Evolutionary conservation across 1,140 invertebrate species (phyloP).

Genomic region (Bombus superbus): DNA sequence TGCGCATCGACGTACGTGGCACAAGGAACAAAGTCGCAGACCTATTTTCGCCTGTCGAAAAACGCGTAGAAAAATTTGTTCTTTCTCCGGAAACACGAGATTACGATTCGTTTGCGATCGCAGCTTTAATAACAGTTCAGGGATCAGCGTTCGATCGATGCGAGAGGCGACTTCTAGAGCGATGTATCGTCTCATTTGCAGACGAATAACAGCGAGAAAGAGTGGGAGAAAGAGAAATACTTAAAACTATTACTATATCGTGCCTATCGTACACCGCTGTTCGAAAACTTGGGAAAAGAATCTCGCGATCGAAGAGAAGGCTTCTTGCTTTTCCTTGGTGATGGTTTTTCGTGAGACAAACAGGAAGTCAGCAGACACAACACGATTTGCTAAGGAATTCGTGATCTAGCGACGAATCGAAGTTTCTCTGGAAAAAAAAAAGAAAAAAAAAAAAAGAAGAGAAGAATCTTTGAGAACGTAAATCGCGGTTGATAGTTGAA

Average conservation of each 20-base stretch:
- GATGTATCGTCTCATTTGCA: conserved; percentile 23
- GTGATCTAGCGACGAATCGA: not conserved
- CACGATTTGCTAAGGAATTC: not conserved
- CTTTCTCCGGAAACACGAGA: conserved; percentile 6
- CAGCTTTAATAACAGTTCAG: conserved; percentile 48
- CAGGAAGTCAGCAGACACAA: conserved; percentile 8
- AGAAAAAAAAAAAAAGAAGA: not conserved
- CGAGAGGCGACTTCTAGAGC: conserved; percentile 23
- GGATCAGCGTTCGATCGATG: conserved; percentile 44
- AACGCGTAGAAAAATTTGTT: conserved; percentile 13
- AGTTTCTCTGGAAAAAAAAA: not conserved
- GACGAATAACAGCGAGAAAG: conserved; percentile 2
- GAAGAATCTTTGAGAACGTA: not conserved
- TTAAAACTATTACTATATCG: conserved; percentile 58
- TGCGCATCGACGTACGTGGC: not conserved
- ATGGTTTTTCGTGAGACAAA: not conserved
- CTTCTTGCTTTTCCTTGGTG: not conserved
- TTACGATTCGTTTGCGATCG: conserved; percentile 53
- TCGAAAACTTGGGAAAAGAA: conserved; percentile 27
- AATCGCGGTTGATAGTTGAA: conserved; percentile 10
- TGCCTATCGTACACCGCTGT: conserved; percentile 56
- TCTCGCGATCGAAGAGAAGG: conserved; percentile 13
- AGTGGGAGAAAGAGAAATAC: conserved; percentile 15
- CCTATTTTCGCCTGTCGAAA: not conserved
- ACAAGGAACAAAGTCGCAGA: not conserved